These are phyloP conservation scores for Scolanthus callimorphus DNA, from an alignment of 92 coral and sea anemone species.

Conservation along the genomic window DNA sequence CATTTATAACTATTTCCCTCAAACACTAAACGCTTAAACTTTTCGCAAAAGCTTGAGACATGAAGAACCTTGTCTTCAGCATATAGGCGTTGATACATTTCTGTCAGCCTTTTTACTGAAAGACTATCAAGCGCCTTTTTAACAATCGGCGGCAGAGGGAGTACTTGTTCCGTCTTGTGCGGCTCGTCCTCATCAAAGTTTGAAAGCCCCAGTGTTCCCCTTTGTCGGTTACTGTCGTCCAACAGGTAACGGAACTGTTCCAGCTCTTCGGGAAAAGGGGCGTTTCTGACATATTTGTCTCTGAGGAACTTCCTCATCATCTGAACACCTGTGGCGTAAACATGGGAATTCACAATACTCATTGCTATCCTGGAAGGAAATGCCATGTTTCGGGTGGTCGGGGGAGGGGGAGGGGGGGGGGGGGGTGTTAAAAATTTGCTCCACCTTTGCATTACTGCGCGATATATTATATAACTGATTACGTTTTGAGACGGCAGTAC, in stretches of 20 bases:
- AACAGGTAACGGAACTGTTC: conserved; percentile 1
- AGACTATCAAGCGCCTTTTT: conserved; percentile 7
- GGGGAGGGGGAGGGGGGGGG: too few species aligned
- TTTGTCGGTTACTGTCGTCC: not conserved
- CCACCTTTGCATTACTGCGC: too few species aligned
- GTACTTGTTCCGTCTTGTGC: not conserved
- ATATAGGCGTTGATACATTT: conserved; percentile 20
- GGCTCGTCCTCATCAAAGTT: not conserved
- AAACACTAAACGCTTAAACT: conserved; percentile 11
- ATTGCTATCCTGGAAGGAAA: too few species aligned
- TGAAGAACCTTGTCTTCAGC: conserved; percentile 6
- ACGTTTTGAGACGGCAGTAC: too few species aligned
- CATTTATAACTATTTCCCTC: conserved; percentile 6
- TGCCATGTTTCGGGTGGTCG: too few species aligned
- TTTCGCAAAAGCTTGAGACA: too few species aligned
- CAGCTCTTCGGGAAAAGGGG: conserved; percentile 26
- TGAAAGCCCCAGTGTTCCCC: too few species aligned
- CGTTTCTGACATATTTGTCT: conserved; percentile 17
- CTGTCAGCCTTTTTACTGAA: not conserved
- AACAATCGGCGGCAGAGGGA: conserved; percentile 8
- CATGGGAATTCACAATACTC: not conserved
- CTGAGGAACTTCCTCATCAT: conserved; percentile 38
- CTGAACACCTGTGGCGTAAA: conserved; percentile 25
- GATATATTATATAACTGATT: too few species aligned
- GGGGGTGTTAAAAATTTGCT: too few species aligned